Evolutionary conservation across 1,140 invertebrate genomes (phyloP).

Genomic region (Bilobella aurantiaca): DNA sequence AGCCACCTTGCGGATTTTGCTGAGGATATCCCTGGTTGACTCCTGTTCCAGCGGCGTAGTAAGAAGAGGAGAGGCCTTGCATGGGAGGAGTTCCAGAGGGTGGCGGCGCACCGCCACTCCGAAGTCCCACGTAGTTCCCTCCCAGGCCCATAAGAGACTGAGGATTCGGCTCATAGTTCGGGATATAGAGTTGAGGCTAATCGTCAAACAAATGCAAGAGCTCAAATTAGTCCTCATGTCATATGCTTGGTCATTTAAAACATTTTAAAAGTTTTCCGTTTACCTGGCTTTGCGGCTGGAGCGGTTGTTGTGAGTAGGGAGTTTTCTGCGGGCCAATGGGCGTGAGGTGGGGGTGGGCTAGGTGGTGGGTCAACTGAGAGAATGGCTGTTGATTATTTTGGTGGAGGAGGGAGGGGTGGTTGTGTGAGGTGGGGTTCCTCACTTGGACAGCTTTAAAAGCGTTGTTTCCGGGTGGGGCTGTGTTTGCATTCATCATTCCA

Average conservation of each 20-base stretch:
- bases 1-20: too few species aligned
- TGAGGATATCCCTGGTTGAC: not conserved
- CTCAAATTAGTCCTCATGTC: not conserved
- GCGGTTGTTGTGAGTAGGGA: not conserved
- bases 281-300: not conserved
- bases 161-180: not conserved
- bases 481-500: not conserved
- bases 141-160: not conserved
- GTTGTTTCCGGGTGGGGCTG: not conserved
- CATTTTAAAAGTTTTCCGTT: not conserved
- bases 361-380: not conserved
- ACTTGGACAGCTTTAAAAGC: not conserved
- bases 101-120: not conserved
- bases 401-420: not conserved
- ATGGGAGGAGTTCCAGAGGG: not conserved
- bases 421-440: not conserved
- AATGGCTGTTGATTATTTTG: not conserved
- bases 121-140: not conserved
- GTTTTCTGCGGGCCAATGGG: not conserved
- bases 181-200: not conserved
- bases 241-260: not conserved
- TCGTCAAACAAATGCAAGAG: not conserved
- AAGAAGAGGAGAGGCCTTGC: not conserved
- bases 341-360: not conserved
- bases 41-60: not conserved